Evolutionary conservation across 35 echinoderm and acorn worm genomes (phyloP).

Genomic region (Ophioderma brevispina): DNA sequence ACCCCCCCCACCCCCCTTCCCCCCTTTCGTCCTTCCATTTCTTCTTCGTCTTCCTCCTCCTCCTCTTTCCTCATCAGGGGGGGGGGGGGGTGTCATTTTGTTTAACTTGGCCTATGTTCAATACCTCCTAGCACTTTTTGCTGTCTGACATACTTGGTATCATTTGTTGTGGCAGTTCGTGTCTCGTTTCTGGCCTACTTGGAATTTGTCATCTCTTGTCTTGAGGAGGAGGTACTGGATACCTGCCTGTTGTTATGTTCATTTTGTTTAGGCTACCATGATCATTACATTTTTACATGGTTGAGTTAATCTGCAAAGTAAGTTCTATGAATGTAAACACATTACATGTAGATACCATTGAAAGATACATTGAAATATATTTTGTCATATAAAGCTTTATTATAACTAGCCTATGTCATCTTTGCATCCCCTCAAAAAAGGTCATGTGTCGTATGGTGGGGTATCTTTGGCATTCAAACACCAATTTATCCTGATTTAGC

Average conservation of each 20-base stretch:
- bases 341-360: too few relatives aligned
- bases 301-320: not conserved
- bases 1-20: too few relatives aligned
- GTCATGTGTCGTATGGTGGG: too few relatives aligned
- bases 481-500: too few relatives aligned
- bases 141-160: not conserved
- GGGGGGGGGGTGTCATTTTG: too few relatives aligned
- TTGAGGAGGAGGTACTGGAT: not conserved
- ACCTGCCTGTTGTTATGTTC: not conserved
- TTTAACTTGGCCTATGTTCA: not conserved
- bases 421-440: too few relatives aligned
- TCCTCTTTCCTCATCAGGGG: not conserved
- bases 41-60: constrained; percentile 1
- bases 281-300: too few relatives aligned
- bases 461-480: too few relatives aligned
- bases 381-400: too few relatives aligned
- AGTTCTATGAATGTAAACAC: too few relatives aligned
- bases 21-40: constrained; percentile 66
- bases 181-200: not conserved
- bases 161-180: not conserved
- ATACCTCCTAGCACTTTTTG: not conserved
- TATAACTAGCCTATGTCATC: too few relatives aligned
- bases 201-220: not conserved
- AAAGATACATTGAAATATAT: too few relatives aligned
- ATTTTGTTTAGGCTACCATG: not conserved